A percentile compares a stretch with the other conserved stretches of the same genome.
Conservation (phyloP, 2,113 vertebrate genomes). For the Triplophysa rosa region DNA sequence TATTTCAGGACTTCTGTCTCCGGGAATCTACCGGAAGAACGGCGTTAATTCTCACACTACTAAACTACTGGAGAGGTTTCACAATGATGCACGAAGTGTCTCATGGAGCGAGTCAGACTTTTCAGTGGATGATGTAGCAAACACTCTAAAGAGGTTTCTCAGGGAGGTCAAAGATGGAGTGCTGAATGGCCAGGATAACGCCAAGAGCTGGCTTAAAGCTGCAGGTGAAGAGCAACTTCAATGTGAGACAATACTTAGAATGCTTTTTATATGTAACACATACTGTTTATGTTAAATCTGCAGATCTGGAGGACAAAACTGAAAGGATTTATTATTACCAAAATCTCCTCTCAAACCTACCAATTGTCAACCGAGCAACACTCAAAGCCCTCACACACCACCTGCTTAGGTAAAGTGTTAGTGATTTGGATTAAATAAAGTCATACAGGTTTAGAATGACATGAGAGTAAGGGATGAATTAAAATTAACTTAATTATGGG, state of each 20-base stretch:
- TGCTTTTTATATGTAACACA: background rate
- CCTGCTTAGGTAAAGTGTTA: conserved; percentile 33
- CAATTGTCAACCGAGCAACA: conserved; percentile 39
- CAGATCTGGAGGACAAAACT: conserved; percentile 2
- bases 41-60: conserved; percentile 81
- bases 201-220: background rate
- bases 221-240: conserved; percentile 22
- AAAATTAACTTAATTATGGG: too few species aligned
- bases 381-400: conserved; percentile 38
- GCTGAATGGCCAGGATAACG: conserved; percentile 66
- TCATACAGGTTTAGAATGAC: too few species aligned
- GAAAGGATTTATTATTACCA: conserved; percentile 21
- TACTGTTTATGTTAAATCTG: background rate
- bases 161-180: conserved; percentile 76
- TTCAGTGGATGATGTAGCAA: conserved; percentile 79
- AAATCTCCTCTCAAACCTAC: conserved; percentile 33
- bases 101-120: conserved; percentile 71
- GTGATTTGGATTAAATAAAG: background rate
- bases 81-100: conserved; percentile 73
- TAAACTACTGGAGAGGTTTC: conserved; percentile 72
- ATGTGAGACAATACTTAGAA: background rate
- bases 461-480: too few species aligned
- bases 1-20: conserved; percentile 72
- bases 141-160: conserved; percentile 81
- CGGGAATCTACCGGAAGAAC: conserved; percentile 82